A percentile compares a stretch with the other conserved stretches of the same genome.
Conservation (phyloP, 2,113 vertebrate genomes). For the Epinephelus cyanopodus region DNA sequence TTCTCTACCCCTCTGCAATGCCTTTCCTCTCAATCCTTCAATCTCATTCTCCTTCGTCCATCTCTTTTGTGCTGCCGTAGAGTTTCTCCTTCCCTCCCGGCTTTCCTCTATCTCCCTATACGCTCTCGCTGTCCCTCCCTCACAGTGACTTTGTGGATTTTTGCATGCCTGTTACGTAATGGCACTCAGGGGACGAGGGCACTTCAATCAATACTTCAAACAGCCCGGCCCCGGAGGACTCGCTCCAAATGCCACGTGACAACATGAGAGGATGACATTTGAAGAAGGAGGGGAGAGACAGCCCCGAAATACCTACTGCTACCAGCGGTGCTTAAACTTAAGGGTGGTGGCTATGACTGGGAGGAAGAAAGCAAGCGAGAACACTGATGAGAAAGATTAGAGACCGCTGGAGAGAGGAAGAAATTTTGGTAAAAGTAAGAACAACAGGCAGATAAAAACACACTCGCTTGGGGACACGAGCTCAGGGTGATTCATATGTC, state of each 20-base stretch:
- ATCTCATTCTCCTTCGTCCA: conserved; percentile 1
- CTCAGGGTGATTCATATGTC: conserved; percentile 73
- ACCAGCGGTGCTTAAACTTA: conserved; percentile 31
- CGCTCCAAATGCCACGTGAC: conserved; percentile 71
- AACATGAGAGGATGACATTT: conserved; percentile 70
- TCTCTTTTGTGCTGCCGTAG: neutral
- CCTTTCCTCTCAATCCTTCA: conserved; percentile 3
- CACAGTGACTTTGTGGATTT: conserved; percentile 68
- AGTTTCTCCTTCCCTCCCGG: conserved; percentile 1
- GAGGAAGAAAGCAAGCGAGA: conserved; percentile 22
- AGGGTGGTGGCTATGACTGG: conserved; percentile 6
- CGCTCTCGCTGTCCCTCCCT: conserved; percentile 32
- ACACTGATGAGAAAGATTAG: conserved; percentile 64
- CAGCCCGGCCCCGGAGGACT: conserved; percentile 53
- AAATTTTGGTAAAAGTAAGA: conserved; percentile 47
- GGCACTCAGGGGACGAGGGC: conserved; percentile 64
- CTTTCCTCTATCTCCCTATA: conserved; percentile 19
- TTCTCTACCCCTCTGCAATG: neutral
- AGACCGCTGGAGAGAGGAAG: conserved; percentile 26
- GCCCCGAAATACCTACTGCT: conserved; percentile 43
- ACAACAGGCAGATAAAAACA: conserved; percentile 69
- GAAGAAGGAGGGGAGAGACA: conserved; percentile 29
- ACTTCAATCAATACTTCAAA: conserved; percentile 81
- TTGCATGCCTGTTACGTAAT: conserved; percentile 76
- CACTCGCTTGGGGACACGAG: conserved; percentile 41